Base-by-base conservation (phyloP, 1,140 invertebrate genomes). In the Spodoptera litura region DNA sequence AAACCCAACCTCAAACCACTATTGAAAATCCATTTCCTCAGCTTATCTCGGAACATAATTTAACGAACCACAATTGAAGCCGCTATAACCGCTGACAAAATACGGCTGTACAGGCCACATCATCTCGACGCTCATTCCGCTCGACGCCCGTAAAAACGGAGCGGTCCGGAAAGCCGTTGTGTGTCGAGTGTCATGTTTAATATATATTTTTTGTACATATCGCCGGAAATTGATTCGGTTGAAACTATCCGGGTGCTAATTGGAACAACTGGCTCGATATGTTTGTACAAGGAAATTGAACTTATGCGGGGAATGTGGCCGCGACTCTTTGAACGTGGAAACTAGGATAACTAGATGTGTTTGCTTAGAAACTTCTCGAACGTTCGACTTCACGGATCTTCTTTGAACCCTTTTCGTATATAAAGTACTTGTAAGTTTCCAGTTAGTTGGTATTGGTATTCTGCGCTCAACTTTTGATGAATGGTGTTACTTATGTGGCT, bases 201-300 rank as follows among this genome's bases (percentile, higher is more conserved):
- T 56, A 71, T 71, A 71, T 71, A 20, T 71, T 56, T 71, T 31
- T 71, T 71, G 31, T 56, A 13, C 20, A 25, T 62, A 59, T 62
- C 56, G 38, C 73, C 73, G 73, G 73, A 75, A 64, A 75, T 75
- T 75, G 73, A 64, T 64, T 64, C 73, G 49, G 59, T 62, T 74
- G 38, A 61, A 56, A 71, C 58, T 52, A 62, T 15, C 49, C 8
- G 35, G 11, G 35, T 72, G 59, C 73, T 75, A 75, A 75, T 75
- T 75, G 73, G 49, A 53, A 75, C 73, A 62, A 64, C 59, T 75
- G 59, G 13, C 72, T 13, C 66, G 66, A 38, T 62, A 15, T 62
- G 73, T 62, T 75, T 75, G 73, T 64, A 64, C 25, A 52, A 64
- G 73, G 58, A 75, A 75, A 75, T 75, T 56, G 68, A 56, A 71